Conservation (phyloP, 2,888 invertebrate species). For the Syrista parreyssii region DNA sequence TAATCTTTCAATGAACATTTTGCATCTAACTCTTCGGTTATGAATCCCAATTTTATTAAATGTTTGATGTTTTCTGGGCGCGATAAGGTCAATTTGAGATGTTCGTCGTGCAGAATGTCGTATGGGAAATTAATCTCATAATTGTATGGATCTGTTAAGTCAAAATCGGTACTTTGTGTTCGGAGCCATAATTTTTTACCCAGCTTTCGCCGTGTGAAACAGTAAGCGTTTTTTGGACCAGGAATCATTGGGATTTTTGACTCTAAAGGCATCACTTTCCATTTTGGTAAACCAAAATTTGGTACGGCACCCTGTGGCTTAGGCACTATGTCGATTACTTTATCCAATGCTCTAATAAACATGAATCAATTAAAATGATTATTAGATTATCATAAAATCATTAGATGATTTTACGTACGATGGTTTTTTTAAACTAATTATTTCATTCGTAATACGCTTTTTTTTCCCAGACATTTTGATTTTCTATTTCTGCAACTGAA, state of each 20-base stretch:
- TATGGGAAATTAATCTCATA: conserved; percentile 49
- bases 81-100: conserved; percentile 49
- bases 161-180: conserved; percentile 42
- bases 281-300: conserved; percentile 62
- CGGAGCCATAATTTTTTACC: conserved; percentile 49
- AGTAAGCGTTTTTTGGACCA: conserved; percentile 58
- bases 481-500: not conserved
- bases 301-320: conserved; percentile 54
- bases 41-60: conserved; percentile 51
- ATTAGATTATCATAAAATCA: conserved; percentile 5
- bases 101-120: conserved; percentile 58
- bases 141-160: conserved; percentile 55
- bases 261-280: conserved; percentile 64
- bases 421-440: conserved; percentile 40
- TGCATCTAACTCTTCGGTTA: conserved; percentile 61
- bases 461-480: not conserved
- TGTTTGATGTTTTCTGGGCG: conserved; percentile 26
- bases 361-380: not conserved
- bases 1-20: conserved; percentile 65
- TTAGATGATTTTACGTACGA: conserved; percentile 40
- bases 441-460: conserved; percentile 20
- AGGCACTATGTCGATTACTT: conserved; percentile 48
- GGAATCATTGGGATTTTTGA: conserved; percentile 66
- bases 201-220: conserved; percentile 64
- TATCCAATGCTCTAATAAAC: conserved; percentile 43